phyloP scores from a whole-genome alignment of 2,797 vertebrate species.

The Adrianichthys oophorus region DNA sequence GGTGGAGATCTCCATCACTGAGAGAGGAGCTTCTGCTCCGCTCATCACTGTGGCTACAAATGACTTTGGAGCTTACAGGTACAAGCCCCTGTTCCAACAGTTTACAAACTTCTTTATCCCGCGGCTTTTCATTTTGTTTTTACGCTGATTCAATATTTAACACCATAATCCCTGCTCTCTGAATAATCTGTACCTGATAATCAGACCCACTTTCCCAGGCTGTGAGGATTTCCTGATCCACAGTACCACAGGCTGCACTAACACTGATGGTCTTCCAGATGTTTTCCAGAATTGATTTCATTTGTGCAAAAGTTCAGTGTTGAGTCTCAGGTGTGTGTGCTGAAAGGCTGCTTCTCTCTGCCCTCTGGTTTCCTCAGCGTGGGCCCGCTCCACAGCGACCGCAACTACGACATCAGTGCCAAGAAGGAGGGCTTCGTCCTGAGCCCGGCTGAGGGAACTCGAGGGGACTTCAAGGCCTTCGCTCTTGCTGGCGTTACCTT shows the following conservation, averaged over 20 bases:
- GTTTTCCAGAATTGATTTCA: too few species aligned
- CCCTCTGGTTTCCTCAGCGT: constrained; percentile 74
- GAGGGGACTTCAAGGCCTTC: constrained; percentile 95
- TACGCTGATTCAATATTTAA: too few species aligned
- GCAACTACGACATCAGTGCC: constrained; percentile 88
- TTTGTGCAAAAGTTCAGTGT: not conserved
- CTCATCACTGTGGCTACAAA: constrained; percentile 91
- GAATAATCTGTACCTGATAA: too few species aligned
- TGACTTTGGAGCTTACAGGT: constrained; percentile 92
- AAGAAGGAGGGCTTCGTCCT: constrained; percentile 94
- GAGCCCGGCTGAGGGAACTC: constrained; percentile 86
- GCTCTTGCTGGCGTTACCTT: constrained; percentile 96
- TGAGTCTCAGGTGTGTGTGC: not conserved
- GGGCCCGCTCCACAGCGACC: constrained; percentile 93
- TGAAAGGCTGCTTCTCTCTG: not conserved
- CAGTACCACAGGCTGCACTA: too few species aligned
- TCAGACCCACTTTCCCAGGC: too few species aligned
- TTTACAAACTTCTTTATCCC: too few species aligned
- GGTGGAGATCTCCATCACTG: constrained; percentile 92
- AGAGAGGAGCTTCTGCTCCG: constrained; percentile 81
- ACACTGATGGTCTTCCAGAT: too few species aligned
- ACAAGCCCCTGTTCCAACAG: constrained; percentile 9
- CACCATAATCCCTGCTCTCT: too few species aligned
- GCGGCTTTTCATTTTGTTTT: too few species aligned
- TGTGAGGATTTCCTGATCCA: too few species aligned